These are phyloP conservation scores for Calephelis nemesis DNA, from an alignment of 1,140 invertebrate species.

Conservation along the genomic window DNA sequence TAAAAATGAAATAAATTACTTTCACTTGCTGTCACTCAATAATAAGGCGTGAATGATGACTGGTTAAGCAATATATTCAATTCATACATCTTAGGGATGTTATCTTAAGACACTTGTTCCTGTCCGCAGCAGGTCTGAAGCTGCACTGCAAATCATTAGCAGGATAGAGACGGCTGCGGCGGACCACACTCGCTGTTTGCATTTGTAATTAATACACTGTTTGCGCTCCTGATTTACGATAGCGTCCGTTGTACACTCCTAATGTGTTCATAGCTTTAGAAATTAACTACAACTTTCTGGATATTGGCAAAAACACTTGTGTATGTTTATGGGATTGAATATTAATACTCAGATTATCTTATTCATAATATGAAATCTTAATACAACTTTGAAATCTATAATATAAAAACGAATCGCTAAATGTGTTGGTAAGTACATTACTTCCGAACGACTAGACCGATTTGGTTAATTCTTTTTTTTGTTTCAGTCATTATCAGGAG, in stretches of 20 bases:
- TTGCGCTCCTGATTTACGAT: constrained; percentile 76
- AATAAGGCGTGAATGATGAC: too few species aligned
- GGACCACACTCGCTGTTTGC: constrained; percentile 74
- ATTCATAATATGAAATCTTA: too few species aligned
- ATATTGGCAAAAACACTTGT: constrained; percentile 16
- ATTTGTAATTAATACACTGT: constrained; percentile 78
- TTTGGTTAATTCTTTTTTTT: too few species aligned
- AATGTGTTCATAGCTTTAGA: constrained; percentile 74
- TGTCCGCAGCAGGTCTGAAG: constrained; percentile 38
- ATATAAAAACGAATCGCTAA: too few species aligned
- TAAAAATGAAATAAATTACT: too few species aligned
- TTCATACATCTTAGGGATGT: constrained; percentile 15
- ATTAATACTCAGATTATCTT: not conserved
- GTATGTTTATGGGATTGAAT: not conserved
- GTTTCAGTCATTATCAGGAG: too few species aligned
- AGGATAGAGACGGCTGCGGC: constrained; percentile 70
- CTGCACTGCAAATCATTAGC: constrained; percentile 75
- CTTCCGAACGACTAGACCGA: too few species aligned
- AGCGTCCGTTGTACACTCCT: constrained; percentile 56
- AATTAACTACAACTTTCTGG: constrained; percentile 48
- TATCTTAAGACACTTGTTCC: constrained; percentile 26
- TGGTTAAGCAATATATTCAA: not conserved
- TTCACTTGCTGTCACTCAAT: too few species aligned
- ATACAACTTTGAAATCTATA: too few species aligned
- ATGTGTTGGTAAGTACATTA: too few species aligned